Base-by-base conservation (phyloP, 2,797 vertebrate genomes). In the Sebastes melanostomus region DNA sequence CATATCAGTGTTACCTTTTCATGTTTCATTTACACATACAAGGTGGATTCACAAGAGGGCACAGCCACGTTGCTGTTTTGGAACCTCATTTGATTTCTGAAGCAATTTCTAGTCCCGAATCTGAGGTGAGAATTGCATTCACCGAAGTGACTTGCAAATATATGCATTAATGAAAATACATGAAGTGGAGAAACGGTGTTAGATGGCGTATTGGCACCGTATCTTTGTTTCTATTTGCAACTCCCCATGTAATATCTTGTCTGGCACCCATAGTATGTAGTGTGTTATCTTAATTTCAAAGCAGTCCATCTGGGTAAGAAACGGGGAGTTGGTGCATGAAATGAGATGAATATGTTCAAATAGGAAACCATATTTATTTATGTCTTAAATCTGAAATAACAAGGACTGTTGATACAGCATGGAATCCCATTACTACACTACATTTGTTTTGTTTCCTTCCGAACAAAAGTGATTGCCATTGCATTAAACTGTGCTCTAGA, bases 61-160 rank as follows among this genome's bases (percentile, higher is more conserved):
- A 34, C 5, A 27, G 42, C 5, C 5, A 1, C n/a, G 58, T 52
- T 65, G 54, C 36, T 72, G 14, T 75, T 75, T 73, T 50, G 30
- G 20, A 77, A 38, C 36, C 30, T 69, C 32, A 62, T 82, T 81
- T 36, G n/a, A 76, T 82, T 76, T 68, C 52, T 34, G 16, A 82
- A 60, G 66, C 72, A 72, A 66, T 65, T 81, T 69, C n/a, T 58
- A 29, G 18, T 46, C 63, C 27, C 3, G 38, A 80, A 59, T 71
- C 61, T 27, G 27, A 87, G 82, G 86, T 87, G 88, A 86, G 50
- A 91, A 86, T 83, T 84, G 68, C 46, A n/a, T 56, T 77, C 11
- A 52, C 24, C 25, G 75, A 70, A 61, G 74, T 20, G 24, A 3
- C 70, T 67, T 75, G 29, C 24, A 54, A 78, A 85, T 24, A 88